Evolutionary conservation across 2,797 vertebrate genomes (phyloP), one percentile per base, ranked within the genome.

Genomic region (Fratercula arctica): DNA sequence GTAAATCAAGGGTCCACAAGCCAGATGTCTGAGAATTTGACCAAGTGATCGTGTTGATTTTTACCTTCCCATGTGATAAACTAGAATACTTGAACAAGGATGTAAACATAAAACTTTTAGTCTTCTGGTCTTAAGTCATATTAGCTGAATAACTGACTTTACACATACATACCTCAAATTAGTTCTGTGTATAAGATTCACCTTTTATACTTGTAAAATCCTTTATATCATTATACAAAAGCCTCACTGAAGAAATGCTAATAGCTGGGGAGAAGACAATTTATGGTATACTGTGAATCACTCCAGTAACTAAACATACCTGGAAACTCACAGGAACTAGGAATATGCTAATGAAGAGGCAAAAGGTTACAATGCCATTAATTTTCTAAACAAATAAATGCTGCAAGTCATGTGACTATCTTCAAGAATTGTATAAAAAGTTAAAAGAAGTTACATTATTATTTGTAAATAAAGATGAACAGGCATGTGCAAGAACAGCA

Each of bases 401-500:
- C 76, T 77, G 25, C 21, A 33, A 75, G 39, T 59, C 18, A 23
- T 66, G 29, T 1, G 0, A 48, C 21, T 59, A 41, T 50, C 73
- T 48, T 70, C 50, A 83, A 66, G 37, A 82, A 8, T 21, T 43
- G 8, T 28, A 53, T 26, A 68, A 75, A 85, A 90, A 53, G 2
- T 5, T 51, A 12, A 13, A 76, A 59, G 10, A n/a, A 75, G 29
- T 76, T 78, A 78, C 76, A 86, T 63, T 74, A 81, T 90, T 80
- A 59, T 87, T 93, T 90, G 74, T 63, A 91, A 90, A 68, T 90
- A 82, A 73, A 63, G 19, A 46, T 29, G 3, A 87, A 78, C 43
- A 70, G 53, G n/a, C 60, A 76, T 95, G 75, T 81, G 89, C 79
- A 91, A 89, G 68, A 90, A 79, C 93, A 94, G 83, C 81, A 95